Base-by-base conservation (phyloP, 2,888 invertebrate genomes). In the Lasioglossum pauxillum region DNA sequence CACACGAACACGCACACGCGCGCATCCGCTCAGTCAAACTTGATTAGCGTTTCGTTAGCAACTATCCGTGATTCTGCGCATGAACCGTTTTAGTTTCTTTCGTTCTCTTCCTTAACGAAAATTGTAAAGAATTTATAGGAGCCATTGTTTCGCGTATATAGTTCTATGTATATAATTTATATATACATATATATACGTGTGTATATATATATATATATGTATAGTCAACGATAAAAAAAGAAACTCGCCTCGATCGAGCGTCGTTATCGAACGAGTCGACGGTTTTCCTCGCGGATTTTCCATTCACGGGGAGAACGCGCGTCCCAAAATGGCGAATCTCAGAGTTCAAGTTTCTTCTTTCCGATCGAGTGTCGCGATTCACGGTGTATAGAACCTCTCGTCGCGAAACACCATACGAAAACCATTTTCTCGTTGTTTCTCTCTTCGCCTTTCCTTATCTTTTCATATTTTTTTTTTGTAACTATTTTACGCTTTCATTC, bases 221-320 rank as follows among this genome's bases (percentile, higher is more conserved):
- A 82, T 86, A 88, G 80, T 86, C 81, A 84, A 86, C 85, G 88
- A 86, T 87, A 84, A 87, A 90, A 89, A 89, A 78, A 53, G 57
- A 75, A 60, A 53, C 75, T 84, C 53, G 83, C 27, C 67, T 57
- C 78, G 84, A 84, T 85, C 81, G 76, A 81, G 84, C 77, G 46
- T 86, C 77, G 83, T 83, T 78, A 69, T 74, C 74, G 67, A 69
- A 78, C 72, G 53, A 27, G 31, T 35, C 46, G 10, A 64, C 23
- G 31, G 67, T 38, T 23, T 23, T 38, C 23, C 35, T 35, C 67
- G 67, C 35, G 35, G 8, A 41, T 35, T 23, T 23, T 35, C 35
- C 35, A 38, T 23, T 7, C 35, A 12, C 35, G 67, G 38, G 67
- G 23, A 69, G 27, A 69, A 35, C 73, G 27, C 46, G 27, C 4